Conservation (phyloP, 30 jellyfish, hydroid and myxozoan genomes). For the Hydractinia echinata region DNA sequence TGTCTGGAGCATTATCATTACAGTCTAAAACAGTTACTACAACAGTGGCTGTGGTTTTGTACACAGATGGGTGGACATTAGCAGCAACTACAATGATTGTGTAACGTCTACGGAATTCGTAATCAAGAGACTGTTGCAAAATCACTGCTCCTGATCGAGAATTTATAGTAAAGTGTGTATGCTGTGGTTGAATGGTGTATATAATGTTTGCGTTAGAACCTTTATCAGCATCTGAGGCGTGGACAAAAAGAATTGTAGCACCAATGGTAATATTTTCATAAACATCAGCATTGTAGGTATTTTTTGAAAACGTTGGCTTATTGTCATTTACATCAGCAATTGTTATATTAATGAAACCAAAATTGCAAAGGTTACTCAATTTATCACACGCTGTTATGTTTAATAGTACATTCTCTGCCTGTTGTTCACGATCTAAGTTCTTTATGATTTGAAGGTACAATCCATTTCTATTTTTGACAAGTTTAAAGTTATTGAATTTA, state of each 20-base stretch:
- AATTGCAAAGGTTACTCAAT: slow-evolving; percentile 57
- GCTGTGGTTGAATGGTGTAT: slow-evolving; percentile 49
- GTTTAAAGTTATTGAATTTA: slow-evolving; percentile 17
- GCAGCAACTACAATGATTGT: slow-evolving; percentile 54
- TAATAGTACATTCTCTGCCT: slow-evolving; percentile 7
- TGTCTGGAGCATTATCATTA: slow-evolving; percentile 75
- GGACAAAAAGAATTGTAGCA: slow-evolving; percentile 37
- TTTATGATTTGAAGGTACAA: slow-evolving; percentile 40
- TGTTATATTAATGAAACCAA: slow-evolving; percentile 29
- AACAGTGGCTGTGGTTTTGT: slow-evolving; percentile 38
- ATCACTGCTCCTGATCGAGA: slow-evolving; percentile 39
- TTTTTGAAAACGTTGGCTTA: slow-evolving; percentile 69
- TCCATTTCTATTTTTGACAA: slow-evolving; percentile 18
- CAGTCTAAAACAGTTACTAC: slow-evolving; percentile 51
- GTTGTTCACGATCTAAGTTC: slow-evolving; percentile 62
- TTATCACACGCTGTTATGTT: slow-evolving; percentile 77
- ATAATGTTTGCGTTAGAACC: slow-evolving; percentile 65
- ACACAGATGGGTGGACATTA: slow-evolving; percentile 47
- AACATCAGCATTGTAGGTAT: slow-evolving; percentile 50
- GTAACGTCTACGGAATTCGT: slow-evolving; percentile 39
- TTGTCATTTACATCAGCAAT: slow-evolving; percentile 81
- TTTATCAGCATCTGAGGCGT: slow-evolving; percentile 72
- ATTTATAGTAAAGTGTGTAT: slow-evolving; percentile 44
- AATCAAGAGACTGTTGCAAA: slow-evolving; percentile 44
- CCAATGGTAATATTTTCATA: slow-evolving; percentile 58